phyloP scores from a whole-genome alignment of 2,888 invertebrate species.

The Pediacus dermestoides region DNA sequence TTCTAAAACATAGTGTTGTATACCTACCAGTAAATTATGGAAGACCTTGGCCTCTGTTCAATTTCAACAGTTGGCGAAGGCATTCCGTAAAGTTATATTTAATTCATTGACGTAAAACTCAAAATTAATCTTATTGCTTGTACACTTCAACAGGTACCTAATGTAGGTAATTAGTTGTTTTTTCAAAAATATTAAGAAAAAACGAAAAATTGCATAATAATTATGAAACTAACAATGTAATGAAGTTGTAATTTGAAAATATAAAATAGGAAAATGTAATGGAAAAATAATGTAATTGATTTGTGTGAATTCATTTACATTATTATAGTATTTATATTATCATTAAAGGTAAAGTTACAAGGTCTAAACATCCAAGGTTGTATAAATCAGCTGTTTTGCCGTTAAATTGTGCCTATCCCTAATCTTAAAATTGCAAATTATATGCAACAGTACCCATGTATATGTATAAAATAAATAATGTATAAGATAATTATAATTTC shows the following conservation, averaged over 20 bases:
- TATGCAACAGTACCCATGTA: constrained; percentile 26
- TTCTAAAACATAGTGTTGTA: too few relatives aligned
- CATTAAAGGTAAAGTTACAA: constrained; percentile 22
- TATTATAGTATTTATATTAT: constrained; percentile 18
- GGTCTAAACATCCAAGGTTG: constrained; percentile 35
- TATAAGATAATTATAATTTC: constrained; percentile 18
- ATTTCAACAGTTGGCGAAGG: constrained; percentile 21
- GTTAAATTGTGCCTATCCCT: constrained; percentile 35
- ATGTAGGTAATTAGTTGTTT: too few relatives aligned
- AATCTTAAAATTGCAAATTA: constrained; percentile 34
- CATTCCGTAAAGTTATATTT: constrained; percentile 19
- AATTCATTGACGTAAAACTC: constrained; percentile 25
- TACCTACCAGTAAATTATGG: too few relatives aligned
- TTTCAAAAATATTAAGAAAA: too few relatives aligned
- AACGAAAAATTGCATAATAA: too few relatives aligned
- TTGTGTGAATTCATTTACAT: constrained; percentile 15
- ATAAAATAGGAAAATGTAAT: constrained; percentile 10
- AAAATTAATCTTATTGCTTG: too few relatives aligned
- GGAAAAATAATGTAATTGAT: constrained; percentile 11
- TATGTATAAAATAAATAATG: constrained; percentile 22
- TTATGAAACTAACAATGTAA: too few relatives aligned
- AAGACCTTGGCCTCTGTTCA: constrained; percentile 24
- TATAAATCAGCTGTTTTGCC: constrained; percentile 37
- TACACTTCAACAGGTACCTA: too few relatives aligned
- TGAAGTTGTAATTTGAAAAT: constrained; percentile 13